Evolutionary conservation across 2,888 invertebrate genomes (phyloP).

Genomic region (Aethes cnicana): DNA sequence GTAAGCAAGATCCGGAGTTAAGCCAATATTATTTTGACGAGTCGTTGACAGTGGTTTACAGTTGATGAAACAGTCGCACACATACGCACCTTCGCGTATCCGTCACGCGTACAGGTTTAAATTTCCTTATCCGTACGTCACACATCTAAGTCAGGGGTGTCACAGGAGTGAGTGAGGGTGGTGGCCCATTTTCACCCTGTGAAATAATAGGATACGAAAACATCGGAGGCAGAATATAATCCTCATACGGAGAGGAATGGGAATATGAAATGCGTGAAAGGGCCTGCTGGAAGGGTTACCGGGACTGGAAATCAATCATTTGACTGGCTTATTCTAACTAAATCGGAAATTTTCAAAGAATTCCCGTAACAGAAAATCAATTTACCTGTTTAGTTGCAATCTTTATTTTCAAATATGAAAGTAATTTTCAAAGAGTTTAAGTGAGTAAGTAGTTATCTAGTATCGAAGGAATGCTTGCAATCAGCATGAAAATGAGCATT

Average conservation of each 20-base stretch:
- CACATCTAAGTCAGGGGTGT: slow-evolving; percentile 54
- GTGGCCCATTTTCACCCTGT: slow-evolving; percentile 81
- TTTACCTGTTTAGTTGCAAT: too few relatives aligned
- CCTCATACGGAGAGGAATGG: slow-evolving; percentile 78
- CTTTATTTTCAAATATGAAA: too few relatives aligned
- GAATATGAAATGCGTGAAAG: slow-evolving; percentile 79
- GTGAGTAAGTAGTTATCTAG: too few relatives aligned
- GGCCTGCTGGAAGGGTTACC: slow-evolving; percentile 73
- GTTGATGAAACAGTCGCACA: slow-evolving; percentile 74
- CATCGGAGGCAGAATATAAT: slow-evolving; percentile 81
- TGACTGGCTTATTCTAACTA: too few relatives aligned
- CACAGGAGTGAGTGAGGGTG: slow-evolving; percentile 64
- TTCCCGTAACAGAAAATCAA: too few relatives aligned
- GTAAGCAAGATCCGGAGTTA: slow-evolving; percentile 64
- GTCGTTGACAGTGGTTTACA: slow-evolving; percentile 81
- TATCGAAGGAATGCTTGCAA: too few relatives aligned
- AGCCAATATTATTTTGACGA: slow-evolving; percentile 81
- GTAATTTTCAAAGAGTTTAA: too few relatives aligned
- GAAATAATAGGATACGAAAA: slow-evolving; percentile 83
- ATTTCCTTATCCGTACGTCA: slow-evolving; percentile 46
- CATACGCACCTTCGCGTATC: slow-evolving; percentile 43
- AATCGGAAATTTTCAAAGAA: too few relatives aligned
- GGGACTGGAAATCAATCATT: slow-evolving; percentile 70
- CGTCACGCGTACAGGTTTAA: slow-evolving; percentile 49
- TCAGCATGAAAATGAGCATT: too few relatives aligned